Base-by-base conservation (phyloP, 2,888 invertebrate genomes). In the Eupithecia vulgata region DNA sequence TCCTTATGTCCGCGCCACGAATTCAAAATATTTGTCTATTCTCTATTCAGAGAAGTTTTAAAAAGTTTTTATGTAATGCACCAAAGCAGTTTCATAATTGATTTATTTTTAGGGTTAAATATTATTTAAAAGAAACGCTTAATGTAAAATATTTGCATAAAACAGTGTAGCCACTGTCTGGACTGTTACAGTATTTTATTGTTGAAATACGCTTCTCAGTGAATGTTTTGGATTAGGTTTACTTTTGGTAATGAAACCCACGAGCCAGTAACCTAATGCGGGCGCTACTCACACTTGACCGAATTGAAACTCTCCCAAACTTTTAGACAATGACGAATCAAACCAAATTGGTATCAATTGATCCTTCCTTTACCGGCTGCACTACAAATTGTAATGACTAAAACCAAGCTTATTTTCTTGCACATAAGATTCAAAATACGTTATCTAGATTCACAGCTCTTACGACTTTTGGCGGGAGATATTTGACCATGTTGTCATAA, bases 341-440 rank as follows among this genome's bases (percentile, higher is more conserved):
- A 65, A 62, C 76, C 65, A 61, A 81, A 81, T 81, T 81, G 81
- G n/a, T 70, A 61, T 73, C 77, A 81, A 81, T 81, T 81, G 81
- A 76, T 64, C 61, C 79, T 77, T 81, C 81, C 81, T 79, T 76
- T 76, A 77, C 77, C 76, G 76, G 76, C 74, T 74, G 72, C 67
- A 71, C 67, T 68, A 70, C 66, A 68, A 37, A 10, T 34, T 7
- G 7, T 25, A 70, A 4, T 34, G 25, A 25, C 34, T 2, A 70
- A 70, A 75, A 45, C 21, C 61, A 25, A 69, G 68, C 52, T 25
- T 71, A 71, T 35, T 8, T 0, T 7, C n/a, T 34, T 10, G 1
- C 0, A 0, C 0, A 13, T 67, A 74, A 68, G 25, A 5, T 7
- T 42, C n/a, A 72, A 66, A 73, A 57, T 59, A 7, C 0, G 5